These are phyloP conservation scores for Sibirionetta formosa DNA, from an alignment of 2,797 vertebrate genomes.

Conservation along the genomic window DNA sequence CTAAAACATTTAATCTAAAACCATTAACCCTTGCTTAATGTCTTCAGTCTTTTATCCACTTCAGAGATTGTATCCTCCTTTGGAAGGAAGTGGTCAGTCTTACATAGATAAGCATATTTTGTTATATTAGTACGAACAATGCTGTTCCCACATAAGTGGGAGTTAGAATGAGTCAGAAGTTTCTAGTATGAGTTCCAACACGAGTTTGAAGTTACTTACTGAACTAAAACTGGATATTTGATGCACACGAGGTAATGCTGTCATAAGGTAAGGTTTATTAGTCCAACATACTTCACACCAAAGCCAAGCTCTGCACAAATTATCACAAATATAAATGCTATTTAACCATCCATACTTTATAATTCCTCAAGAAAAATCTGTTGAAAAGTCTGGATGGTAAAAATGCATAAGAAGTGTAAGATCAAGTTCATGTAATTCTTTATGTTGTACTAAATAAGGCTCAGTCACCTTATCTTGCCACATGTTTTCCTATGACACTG, in stretches of 20 bases:
- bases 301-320: neutral
- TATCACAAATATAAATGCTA: neutral
- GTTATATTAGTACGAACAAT: neutral
- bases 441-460: neutral
- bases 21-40: neutral
- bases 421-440: neutral
- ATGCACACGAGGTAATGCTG: neutral
- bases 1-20: neutral
- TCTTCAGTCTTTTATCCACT: neutral
- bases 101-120: neutral
- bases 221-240: neutral
- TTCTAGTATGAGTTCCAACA: too few relatives aligned
- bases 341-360: neutral
- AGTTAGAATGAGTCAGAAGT: too few relatives aligned
- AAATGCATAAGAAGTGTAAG: neutral
- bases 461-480: neutral
- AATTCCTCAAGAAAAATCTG: neutral
- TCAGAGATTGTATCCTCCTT: neutral
- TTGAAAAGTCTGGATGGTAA: neutral
- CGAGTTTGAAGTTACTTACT: neutral
- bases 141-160: neutral
- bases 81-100: neutral
- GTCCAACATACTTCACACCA: neutral
- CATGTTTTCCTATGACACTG: neutral
- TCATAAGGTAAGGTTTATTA: neutral